phyloP scores from a whole-genome alignment of 2,888 invertebrate genomes.

The Drosophila meridiana region DNA sequence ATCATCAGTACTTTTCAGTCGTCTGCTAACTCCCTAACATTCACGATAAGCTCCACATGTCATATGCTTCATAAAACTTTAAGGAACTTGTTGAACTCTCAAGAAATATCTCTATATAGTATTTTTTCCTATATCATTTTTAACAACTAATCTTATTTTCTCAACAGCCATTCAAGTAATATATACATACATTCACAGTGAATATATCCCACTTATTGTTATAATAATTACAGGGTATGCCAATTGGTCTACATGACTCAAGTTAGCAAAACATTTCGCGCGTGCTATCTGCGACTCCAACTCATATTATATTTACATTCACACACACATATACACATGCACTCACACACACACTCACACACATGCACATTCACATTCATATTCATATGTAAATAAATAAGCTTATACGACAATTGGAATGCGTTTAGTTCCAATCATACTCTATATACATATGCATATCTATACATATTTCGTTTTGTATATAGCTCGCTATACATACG shows the following conservation, averaged over 20 bases:
- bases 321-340: slow-evolving; percentile 15
- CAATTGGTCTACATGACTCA: slow-evolving; percentile 45
- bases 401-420: slow-evolving; percentile 30
- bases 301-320: slow-evolving; percentile 24
- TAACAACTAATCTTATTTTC: neutral
- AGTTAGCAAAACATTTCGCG: slow-evolving; percentile 44
- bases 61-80: too few species aligned
- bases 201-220: neutral
- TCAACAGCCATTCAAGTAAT: neutral
- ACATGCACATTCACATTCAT: slow-evolving; percentile 18
- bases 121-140: too few species aligned
- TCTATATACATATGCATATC: slow-evolving; percentile 12
- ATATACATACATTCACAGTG: neutral
- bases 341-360: neutral
- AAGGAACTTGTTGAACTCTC: too few species aligned
- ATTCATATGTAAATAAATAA: slow-evolving; percentile 25
- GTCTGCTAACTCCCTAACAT: too few species aligned
- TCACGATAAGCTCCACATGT: too few species aligned
- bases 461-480: neutral
- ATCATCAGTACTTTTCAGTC: too few species aligned
- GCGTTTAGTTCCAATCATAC: slow-evolving; percentile 10
- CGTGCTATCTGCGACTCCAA: slow-evolving; percentile 47
- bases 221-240: slow-evolving; percentile 25
- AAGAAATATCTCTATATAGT: too few species aligned
- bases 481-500: slow-evolving; percentile 74